Conservation (phyloP, 2,113 vertebrate genomes). For the Oenanthe oenanthe region DNA sequence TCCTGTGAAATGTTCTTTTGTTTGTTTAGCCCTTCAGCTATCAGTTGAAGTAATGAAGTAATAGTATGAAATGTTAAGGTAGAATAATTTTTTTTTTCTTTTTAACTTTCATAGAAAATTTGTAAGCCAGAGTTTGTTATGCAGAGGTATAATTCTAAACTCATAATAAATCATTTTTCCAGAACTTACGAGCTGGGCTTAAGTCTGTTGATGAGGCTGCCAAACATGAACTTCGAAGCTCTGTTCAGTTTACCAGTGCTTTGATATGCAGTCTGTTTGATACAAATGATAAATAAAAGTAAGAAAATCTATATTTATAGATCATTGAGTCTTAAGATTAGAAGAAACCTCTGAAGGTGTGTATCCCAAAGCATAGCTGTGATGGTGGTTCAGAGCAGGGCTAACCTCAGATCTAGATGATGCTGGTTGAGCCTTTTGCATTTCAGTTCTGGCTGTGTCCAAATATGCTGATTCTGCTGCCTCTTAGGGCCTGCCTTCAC, state of each 20-base stretch:
- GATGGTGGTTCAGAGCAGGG: neutral
- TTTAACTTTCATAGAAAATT: neutral
- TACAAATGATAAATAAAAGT: neutral
- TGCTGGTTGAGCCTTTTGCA: neutral
- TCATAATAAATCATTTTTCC: neutral
- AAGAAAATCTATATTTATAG: neutral
- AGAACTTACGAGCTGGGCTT: neutral
- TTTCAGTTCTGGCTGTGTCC: neutral
- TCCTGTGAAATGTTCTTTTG: neutral
- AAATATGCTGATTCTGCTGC: accelerated
- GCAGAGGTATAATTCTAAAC: neutral
- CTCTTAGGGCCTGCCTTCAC: neutral
- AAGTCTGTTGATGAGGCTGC: neutral
- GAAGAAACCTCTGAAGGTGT: neutral
- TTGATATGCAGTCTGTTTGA: neutral
- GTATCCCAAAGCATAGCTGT: neutral
- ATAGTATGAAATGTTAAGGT: neutral
- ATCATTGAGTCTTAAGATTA: neutral
- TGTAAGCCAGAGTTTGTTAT: neutral
- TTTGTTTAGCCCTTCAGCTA: neutral
- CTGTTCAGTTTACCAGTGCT: neutral
- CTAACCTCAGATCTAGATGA: neutral
- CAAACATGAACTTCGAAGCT: neutral
- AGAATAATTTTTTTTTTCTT: neutral
- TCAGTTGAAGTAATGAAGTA: neutral